These are phyloP conservation scores for Origma solitaria DNA, from an alignment of 2,113 vertebrate genomes.

Conservation along the genomic window DNA sequence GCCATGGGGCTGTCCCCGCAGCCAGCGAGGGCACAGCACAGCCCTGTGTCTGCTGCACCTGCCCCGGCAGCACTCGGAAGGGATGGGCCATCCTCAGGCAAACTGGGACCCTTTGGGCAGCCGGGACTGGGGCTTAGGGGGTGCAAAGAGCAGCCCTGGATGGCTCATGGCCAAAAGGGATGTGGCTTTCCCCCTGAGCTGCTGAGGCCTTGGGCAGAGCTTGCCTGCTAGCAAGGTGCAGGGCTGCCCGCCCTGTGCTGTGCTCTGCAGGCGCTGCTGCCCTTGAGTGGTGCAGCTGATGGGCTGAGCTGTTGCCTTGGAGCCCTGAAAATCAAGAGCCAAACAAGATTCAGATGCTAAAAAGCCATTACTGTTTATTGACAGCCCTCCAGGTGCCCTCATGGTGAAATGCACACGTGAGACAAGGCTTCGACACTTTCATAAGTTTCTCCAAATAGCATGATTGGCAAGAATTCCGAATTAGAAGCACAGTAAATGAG, in stretches of 20 bases:
- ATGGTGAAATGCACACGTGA: rapidly evolving
- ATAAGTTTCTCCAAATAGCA: background rate
- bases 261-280: too few species aligned
- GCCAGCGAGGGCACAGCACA: background rate
- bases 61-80: background rate
- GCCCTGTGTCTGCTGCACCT: rapidly evolving
- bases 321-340: background rate
- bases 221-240: too few species aligned
- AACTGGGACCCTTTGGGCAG: too few species aligned
- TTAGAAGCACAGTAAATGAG: background rate
- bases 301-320: background rate
- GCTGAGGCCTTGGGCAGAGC: too few species aligned
- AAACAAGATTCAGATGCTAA: too few species aligned
- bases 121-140: rapidly evolving
- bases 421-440: background rate
- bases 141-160: background rate
- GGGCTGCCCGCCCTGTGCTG: too few species aligned
- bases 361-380: background rate
- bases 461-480: too few species aligned
- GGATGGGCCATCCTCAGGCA: background rate
- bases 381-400: background rate
- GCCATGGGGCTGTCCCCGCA: background rate
- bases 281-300: too few species aligned
- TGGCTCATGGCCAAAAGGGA: background rate
- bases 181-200: background rate